Evolutionary conservation across 2,888 invertebrate genomes (phyloP).

Genomic region (Carterocephalus palaemon): DNA sequence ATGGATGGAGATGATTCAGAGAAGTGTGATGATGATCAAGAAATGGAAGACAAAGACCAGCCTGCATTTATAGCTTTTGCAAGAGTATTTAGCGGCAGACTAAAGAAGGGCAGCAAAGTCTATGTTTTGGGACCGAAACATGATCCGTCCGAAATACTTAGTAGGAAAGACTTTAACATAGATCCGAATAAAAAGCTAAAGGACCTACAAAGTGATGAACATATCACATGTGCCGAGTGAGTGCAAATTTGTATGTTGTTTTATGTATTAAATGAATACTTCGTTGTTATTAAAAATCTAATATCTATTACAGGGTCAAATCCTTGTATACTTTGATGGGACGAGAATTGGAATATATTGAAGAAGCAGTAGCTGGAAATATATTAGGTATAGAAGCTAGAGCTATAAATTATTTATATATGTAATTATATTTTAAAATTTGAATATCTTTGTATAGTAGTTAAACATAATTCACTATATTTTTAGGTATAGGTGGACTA

Average conservation of each 20-base stretch:
- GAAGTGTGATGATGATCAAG: conserved; percentile 62
- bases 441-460: neutral
- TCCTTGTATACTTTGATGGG: conserved; percentile 96
- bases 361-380: conserved; percentile 92
- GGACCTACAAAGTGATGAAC: conserved; percentile 80
- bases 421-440: neutral
- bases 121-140: conserved; percentile 94
- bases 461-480: neutral
- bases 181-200: conserved; percentile 75
- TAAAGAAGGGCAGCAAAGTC: conserved; percentile 86
- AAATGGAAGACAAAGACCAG: conserved; percentile 66
- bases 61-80: conserved; percentile 94
- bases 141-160: conserved; percentile 83
- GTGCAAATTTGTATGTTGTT: conserved; percentile 37
- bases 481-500: conserved; percentile 88
- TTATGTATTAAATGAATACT: conserved; percentile 9
- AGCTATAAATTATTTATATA: conserved; percentile 1
- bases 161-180: conserved; percentile 57
- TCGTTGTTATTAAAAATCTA: conserved; percentile 12
- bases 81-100: conserved; percentile 92
- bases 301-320: conserved; percentile 74
- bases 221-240: conserved; percentile 81
- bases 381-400: conserved; percentile 85
- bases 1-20: conserved; percentile 42
- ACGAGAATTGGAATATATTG: conserved; percentile 88